phyloP scores from a whole-genome alignment of 1,140 invertebrate species.

The Geopemphigus sp. region DNA sequence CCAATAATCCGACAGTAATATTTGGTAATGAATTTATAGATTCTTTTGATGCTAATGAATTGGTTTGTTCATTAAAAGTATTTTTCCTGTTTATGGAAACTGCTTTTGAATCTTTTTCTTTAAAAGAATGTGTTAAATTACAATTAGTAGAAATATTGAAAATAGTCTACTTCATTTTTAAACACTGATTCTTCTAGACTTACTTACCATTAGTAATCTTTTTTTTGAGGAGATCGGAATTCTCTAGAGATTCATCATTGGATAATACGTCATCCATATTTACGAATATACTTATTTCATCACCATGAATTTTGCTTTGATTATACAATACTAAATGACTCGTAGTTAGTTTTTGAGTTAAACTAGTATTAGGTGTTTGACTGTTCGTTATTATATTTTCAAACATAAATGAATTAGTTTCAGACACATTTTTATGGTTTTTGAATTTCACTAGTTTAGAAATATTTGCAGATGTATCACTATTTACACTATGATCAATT shows the following conservation, averaged over 20 bases:
- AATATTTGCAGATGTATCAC: background rate
- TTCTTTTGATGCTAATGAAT: background rate
- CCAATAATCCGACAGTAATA: background rate
- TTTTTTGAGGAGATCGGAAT: background rate
- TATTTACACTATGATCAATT: slow-evolving; percentile 21
- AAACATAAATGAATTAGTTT: background rate
- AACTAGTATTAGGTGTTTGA: background rate
- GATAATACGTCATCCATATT: background rate
- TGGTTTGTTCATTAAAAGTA: background rate
- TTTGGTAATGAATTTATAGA: background rate
- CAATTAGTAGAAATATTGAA: background rate
- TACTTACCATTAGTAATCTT: background rate
- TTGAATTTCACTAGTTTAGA: background rate
- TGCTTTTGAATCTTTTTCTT: background rate
- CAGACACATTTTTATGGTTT: background rate
- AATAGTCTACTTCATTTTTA: background rate
- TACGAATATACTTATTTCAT: slow-evolving; percentile 5
- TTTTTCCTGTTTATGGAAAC: background rate
- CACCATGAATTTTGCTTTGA: background rate
- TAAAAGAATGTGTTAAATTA: background rate
- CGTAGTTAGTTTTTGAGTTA: background rate
- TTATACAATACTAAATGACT: background rate
- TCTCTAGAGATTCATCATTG: background rate
- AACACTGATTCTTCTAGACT: background rate
- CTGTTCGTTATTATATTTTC: slow-evolving; percentile 21